Conservation (phyloP, 2,113 vertebrate species). For the Mustela nigripes region DNA sequence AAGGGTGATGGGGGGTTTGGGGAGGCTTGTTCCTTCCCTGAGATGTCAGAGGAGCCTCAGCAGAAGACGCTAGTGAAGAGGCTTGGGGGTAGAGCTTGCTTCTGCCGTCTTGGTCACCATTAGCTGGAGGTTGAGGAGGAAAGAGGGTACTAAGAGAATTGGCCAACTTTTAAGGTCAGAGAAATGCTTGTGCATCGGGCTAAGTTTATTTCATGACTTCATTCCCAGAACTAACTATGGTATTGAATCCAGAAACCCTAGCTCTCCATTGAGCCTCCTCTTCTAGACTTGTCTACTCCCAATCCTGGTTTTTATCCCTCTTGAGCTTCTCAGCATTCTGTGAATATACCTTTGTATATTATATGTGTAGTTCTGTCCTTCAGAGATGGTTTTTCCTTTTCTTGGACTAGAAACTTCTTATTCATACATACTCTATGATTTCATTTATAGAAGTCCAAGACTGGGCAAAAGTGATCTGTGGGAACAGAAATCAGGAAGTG, state of each 20-base stretch:
- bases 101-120: not conserved
- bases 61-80: not conserved
- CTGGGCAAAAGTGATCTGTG: not conserved
- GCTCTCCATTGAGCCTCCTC: not conserved
- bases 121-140: not conserved
- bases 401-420: not conserved
- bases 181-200: not conserved
- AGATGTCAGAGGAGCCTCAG: not conserved
- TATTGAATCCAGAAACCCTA: not conserved
- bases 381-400: not conserved
- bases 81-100: not conserved
- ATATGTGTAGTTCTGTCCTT: not conserved
- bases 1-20: not conserved
- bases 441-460: slow-evolving; percentile 36
- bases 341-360: not conserved
- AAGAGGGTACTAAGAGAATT: not conserved
- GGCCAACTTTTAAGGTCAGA: slow-evolving; percentile 3
- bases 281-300: not conserved
- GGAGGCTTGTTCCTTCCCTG: not conserved
- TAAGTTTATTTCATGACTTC: slow-evolving; percentile 20
- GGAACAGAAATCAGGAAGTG: slow-evolving; percentile 36
- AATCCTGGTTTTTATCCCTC: not conserved
- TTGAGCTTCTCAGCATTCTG: not conserved
- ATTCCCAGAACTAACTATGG: slow-evolving; percentile 21
- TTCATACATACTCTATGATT: not conserved